Percentiles rank a stretch among this genome's conserved stretches.
phyloP scores from a whole-genome alignment of 2,888 invertebrate species.

The Podabrus alpinus region DNA sequence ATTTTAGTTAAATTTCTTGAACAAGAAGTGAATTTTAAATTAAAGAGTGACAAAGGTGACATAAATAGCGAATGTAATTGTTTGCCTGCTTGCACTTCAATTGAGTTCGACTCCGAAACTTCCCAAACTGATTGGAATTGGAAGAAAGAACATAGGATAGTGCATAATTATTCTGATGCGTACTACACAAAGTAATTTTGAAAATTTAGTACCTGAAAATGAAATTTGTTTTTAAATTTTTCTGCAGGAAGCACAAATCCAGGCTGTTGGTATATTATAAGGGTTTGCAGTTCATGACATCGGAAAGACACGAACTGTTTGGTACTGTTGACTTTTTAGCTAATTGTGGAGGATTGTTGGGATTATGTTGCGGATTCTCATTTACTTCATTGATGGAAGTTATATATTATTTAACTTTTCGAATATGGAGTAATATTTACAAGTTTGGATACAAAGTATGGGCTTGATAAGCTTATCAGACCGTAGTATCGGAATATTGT shows the following conservation, averaged over 20 bases:
- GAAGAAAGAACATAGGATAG: background rate
- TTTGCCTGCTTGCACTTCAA: background rate
- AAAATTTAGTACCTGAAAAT: background rate
- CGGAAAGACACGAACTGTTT: conserved; percentile 61
- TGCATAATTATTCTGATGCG: no score
- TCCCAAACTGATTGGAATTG: background rate
- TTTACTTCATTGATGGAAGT: conserved; percentile 66
- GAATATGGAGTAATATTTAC: conserved; percentile 58
- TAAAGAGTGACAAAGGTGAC: background rate
- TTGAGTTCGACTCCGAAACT: background rate
- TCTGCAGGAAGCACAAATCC: conserved; percentile 52
- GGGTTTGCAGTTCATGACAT: conserved; percentile 64
- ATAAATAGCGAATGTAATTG: background rate
- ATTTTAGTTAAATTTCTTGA: background rate
- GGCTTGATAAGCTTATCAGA: conserved; percentile 19
- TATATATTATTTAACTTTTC: conserved; percentile 62
- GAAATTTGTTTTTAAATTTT: background rate
- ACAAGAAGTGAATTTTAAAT: background rate
- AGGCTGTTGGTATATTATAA: conserved; percentile 70
- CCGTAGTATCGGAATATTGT: no score
- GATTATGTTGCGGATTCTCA: conserved; percentile 67
- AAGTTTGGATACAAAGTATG: conserved; percentile 54
- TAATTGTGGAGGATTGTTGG: conserved; percentile 62
- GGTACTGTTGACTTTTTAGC: conserved; percentile 63
- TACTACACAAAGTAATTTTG: no score